Percentiles rank a stretch among this genome's conserved stretches.
These are phyloP conservation scores for human DNA, from an alignment of 2,113 vertebrate genomes.

Conservation along the genomic window DNA sequence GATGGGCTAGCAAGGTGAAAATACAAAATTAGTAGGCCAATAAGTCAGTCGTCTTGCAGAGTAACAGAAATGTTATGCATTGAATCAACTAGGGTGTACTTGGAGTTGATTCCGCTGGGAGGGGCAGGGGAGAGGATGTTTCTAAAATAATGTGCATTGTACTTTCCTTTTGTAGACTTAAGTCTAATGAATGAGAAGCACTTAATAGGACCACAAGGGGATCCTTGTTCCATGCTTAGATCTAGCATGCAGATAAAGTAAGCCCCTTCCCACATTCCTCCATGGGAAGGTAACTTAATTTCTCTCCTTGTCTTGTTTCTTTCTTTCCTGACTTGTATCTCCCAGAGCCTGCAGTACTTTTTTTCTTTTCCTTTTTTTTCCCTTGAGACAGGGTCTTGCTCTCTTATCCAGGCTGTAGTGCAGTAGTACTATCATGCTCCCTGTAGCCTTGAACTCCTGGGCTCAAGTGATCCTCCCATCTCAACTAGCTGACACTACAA, in stretches of 20 bases:
- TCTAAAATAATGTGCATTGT: too few relatives aligned
- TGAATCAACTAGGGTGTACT: rapidly evolving
- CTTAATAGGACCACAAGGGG: neutral
- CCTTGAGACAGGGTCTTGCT: too few relatives aligned
- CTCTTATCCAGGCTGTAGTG: too few relatives aligned
- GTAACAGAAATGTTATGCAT: neutral
- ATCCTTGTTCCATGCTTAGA: neutral
- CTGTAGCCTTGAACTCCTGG: too few relatives aligned
- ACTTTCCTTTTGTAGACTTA: too few relatives aligned
- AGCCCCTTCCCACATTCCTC: too few relatives aligned
- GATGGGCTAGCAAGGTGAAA: neutral
- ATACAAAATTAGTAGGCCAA: rapidly evolving
- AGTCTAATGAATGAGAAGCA: neutral
- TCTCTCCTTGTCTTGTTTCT: neutral
- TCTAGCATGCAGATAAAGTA: rapidly evolving
- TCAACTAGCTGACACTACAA: too few relatives aligned
- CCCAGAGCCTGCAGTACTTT: too few relatives aligned
- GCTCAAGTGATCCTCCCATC: too few relatives aligned
- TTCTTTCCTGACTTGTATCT: too few relatives aligned
- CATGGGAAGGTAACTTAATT: rapidly evolving
- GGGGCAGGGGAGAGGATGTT: neutral
- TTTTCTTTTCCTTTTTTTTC: too few relatives aligned
- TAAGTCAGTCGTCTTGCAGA: rapidly evolving
- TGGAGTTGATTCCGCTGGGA: neutral
- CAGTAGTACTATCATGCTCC: too few relatives aligned